Evolutionary conservation across 1,140 invertebrate genomes (phyloP).

Genomic region (Atta colombica): DNA sequence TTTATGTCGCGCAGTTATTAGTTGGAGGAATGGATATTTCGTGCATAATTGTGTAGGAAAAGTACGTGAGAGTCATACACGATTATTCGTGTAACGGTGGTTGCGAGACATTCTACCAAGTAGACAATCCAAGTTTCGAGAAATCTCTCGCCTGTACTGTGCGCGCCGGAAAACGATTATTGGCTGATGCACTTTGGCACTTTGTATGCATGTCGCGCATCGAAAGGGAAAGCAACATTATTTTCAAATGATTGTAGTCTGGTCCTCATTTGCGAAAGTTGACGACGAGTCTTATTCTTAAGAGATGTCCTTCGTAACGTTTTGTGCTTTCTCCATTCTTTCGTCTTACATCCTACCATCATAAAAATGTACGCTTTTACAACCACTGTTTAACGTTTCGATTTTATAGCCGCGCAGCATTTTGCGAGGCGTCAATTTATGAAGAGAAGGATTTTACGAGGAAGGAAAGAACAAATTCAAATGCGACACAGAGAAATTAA

Average conservation of each 20-base stretch:
- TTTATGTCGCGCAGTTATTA: slow-evolving; percentile 55
- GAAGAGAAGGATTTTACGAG: background rate
- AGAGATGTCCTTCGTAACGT: slow-evolving; percentile 12
- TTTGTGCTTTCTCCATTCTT: slow-evolving; percentile 50
- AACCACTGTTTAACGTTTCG: slow-evolving; percentile 17
- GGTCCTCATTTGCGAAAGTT: slow-evolving; percentile 61
- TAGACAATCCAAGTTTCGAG: slow-evolving; percentile 59
- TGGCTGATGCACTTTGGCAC: slow-evolving; percentile 43
- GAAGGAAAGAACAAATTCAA: background rate
- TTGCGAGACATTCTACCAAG: background rate
- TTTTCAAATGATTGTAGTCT: slow-evolving; percentile 57
- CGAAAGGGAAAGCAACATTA: slow-evolving; percentile 64
- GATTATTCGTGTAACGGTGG: background rate
- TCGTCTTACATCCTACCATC: slow-evolving; percentile 3
- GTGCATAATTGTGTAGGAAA: slow-evolving; percentile 49
- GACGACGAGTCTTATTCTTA: slow-evolving; percentile 40
- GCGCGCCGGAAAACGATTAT: slow-evolving; percentile 56
- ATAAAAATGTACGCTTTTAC: slow-evolving; percentile 16
- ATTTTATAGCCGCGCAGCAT: slow-evolving; percentile 32
- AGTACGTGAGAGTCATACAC: slow-evolving; percentile 49
- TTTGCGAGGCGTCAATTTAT: slow-evolving; percentile 24
- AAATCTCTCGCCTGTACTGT: slow-evolving; percentile 18
- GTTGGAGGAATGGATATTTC: slow-evolving; percentile 47
- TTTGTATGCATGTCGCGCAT: slow-evolving; percentile 50
- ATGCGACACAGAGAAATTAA: background rate